A percentile compares a stretch with the other conserved stretches of the same genome.
Conservation (phyloP, 2,797 vertebrate species). For the Anguilla pacifica region DNA sequence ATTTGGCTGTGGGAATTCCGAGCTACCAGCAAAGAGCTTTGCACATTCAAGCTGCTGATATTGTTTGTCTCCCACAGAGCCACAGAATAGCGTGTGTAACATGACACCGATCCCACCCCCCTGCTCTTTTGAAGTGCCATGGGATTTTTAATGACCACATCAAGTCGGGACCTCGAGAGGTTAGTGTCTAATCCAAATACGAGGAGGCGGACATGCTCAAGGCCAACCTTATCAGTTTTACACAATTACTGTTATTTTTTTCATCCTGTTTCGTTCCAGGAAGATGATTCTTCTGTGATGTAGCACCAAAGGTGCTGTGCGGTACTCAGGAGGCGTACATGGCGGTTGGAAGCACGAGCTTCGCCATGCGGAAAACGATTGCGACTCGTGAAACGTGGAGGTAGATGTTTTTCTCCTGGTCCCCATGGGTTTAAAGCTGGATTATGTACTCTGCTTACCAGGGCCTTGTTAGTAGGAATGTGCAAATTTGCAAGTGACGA, state of each 20-base stretch:
- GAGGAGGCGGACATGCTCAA: background rate
- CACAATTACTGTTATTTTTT: no score
- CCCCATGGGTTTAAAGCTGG: no score
- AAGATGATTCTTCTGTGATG: background rate
- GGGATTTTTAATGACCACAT: background rate
- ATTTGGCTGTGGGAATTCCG: slow-evolving; percentile 22
- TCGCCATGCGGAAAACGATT: background rate
- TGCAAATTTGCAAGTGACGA: no score
- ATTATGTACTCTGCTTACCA: no score
- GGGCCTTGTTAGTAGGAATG: no score
- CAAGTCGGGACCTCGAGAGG: background rate
- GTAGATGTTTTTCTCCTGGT: background rate
- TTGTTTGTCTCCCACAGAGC: slow-evolving; percentile 6
- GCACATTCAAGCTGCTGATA: slow-evolving; percentile 12
- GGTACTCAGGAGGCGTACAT: background rate
- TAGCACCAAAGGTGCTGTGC: background rate
- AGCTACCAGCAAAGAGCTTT: slow-evolving; percentile 18
- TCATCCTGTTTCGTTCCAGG: no score
- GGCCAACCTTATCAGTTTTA: background rate
- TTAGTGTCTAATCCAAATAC: background rate
- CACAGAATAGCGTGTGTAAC: background rate
- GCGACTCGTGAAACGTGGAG: background rate
- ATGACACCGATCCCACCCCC: background rate
- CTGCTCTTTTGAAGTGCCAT: background rate
- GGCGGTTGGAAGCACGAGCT: background rate